Conservation (phyloP, 2,888 invertebrate genomes). For the Podotricha telesiphe region DNA sequence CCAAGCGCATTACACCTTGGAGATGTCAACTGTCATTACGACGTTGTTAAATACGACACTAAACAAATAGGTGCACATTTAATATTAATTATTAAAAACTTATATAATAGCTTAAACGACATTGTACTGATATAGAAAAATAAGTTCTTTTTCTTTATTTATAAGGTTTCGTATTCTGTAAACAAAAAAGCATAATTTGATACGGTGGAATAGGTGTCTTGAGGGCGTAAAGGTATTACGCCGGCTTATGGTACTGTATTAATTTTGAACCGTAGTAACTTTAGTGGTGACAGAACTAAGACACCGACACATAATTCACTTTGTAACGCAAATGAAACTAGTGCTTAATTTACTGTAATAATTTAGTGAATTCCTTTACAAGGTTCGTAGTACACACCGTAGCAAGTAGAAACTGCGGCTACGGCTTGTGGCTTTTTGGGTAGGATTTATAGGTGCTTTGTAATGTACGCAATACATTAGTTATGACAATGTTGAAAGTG, state of each 20-base stretch:
- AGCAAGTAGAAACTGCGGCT: constrained; percentile 52
- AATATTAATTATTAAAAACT: constrained; percentile 69
- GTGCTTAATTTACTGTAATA: constrained; percentile 82
- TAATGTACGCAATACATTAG: constrained; percentile 43
- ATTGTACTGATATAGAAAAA: constrained; percentile 36
- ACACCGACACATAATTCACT: constrained; percentile 82
- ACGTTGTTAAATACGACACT: constrained; percentile 78
- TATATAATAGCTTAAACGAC: constrained; percentile 58
- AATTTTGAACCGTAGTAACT: constrained; percentile 84
- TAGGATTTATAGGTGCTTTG: constrained; percentile 48
- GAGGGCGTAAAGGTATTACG: constrained; percentile 72
- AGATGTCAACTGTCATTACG: constrained; percentile 78
- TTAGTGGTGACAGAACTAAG: constrained; percentile 83
- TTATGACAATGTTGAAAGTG: constrained; percentile 28
- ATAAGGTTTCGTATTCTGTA: constrained; percentile 52
- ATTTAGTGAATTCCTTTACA: constrained; percentile 80
- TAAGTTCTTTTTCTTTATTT: constrained; percentile 44
- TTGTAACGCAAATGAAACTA: constrained; percentile 82
- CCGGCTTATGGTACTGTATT: constrained; percentile 83
- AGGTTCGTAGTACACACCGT: constrained; percentile 56
- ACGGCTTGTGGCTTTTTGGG: constrained; percentile 46
- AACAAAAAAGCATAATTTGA: constrained; percentile 68
- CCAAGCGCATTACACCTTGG: constrained; percentile 59
- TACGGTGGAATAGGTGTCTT: constrained; percentile 74
- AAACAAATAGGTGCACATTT: constrained; percentile 82